Evolutionary conservation across 2,113 vertebrate genomes (phyloP), one percentile per base, ranked within the genome.

Genomic region (Phrynosoma blainvillii): DNA sequence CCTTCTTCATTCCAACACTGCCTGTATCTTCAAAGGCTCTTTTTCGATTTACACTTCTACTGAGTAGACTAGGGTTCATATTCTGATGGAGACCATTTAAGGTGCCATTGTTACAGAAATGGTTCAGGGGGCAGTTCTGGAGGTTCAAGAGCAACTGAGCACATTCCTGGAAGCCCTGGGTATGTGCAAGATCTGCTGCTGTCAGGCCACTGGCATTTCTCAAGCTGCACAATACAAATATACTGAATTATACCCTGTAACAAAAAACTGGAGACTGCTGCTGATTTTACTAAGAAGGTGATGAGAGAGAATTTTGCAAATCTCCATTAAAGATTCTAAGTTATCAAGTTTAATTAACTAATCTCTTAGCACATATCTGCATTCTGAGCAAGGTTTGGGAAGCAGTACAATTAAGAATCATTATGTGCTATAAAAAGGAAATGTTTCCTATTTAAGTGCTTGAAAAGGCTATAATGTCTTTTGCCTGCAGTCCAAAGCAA

Each of bases 171-270:
- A 98, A 99, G 89, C 98, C 98, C 95, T 99, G 98, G 94, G 97
- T 96, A 75, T 96, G 97, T 87, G 99, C 99, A 97, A 99, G 98
- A 95, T 99, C 98, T 75, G 98, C 99, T 87, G 98, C 98, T 1
- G 98, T 99, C 97, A 99, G 97, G 92, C 98, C 98, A 89, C 97
- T 98, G 96, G 98, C 97, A 92, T 99, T 99, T 97, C 97, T 98
- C 91, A 99, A 98, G 96, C 99, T 99, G 97, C 86, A 95, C 90
- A 91, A 96, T 94, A 95, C 96, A 97, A 98, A 98, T 88, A 96
- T 88, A 90, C 90, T 95, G 97, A 96, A 97, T 99, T 97, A 99
- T 95, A 90, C 68, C 93, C 96, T 88, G 79, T 85, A 89, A 87
- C 88, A 91, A 84, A 23, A 81, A 42, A 6, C 81, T 42, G 88